Evolutionary conservation across 2,888 invertebrate genomes (phyloP).

Genomic region (Psylliodes chrysocephalus): DNA sequence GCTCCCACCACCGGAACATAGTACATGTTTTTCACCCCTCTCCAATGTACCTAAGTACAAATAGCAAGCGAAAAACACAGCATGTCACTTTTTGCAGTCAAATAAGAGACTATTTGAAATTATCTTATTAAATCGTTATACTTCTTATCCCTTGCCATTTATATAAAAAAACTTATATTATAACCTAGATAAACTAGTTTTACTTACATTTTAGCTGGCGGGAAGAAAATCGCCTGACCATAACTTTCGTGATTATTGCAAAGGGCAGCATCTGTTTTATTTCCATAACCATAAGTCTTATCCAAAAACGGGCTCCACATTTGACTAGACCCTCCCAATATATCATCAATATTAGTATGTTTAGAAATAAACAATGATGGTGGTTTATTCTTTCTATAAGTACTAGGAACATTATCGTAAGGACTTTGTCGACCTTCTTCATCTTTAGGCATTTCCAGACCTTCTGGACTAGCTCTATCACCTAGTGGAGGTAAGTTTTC

Average conservation of each 20-base stretch:
- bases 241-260: constrained; percentile 73
- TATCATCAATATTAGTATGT: constrained; percentile 89
- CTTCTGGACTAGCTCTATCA: constrained; percentile 84
- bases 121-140: no score
- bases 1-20: no score
- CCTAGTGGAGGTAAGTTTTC: constrained; percentile 69
- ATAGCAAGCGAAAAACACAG: no score
- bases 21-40: no score
- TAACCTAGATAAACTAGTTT: no score
- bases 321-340: constrained; percentile 74
- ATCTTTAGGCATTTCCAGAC: constrained; percentile 68
- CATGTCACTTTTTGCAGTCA: no score
- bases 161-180: no score
- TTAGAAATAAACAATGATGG: constrained; percentile 78
- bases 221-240: constrained; percentile 75
- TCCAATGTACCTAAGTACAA: no score
- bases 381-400: constrained; percentile 50
- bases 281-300: constrained; percentile 69
- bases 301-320: constrained; percentile 75
- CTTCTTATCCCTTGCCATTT: no score
- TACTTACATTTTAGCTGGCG: constrained; percentile 60
- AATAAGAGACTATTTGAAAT: no score
- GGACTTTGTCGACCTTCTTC: constrained; percentile 70
- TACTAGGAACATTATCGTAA: constrained; percentile 74
- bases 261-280: constrained; percentile 75